Evolutionary conservation across 2,888 invertebrate genomes (phyloP), one percentile per base, ranked within the genome.

Genomic region (Hypena proboscidalis): DNA sequence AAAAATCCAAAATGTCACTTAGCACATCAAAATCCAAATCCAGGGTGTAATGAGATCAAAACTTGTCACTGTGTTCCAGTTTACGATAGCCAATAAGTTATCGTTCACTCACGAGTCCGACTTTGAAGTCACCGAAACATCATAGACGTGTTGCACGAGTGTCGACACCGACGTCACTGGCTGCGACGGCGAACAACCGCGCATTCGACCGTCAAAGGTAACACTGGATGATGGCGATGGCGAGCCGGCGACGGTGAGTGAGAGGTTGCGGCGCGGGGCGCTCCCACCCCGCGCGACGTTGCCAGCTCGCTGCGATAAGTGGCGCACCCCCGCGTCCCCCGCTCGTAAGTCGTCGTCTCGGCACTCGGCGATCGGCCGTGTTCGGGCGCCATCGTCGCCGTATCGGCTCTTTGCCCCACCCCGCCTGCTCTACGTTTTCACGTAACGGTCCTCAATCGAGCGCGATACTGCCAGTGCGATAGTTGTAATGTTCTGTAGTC

Each of bases 61-160:
- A 92, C 91, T 92, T 93, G 91, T 92, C 94, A 92, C 94, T 93
- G 92, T 93, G 93, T 91, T 93, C 93, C 93, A 93, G 91, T 92
- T 92, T 93, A 92, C 91, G 92, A 91, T 88, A 90, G 91, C 86
- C 90, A 87, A 80, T 78, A 88, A 90, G 74, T 85, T 90, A 84
- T 86, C 65, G 54, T 59, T 65, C 83, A 92, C 84, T 80, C 88
- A 86, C 87, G 80, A 83, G 77, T 85, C 78, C 80, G 81, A 87
- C 84, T 90, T 90, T 82, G 81, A 85, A 83, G 83, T 85, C 82
- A 87, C 83, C 87, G 86, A 85, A 85, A 86, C 85, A 90, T 88
- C 79, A 86, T 84, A 85, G 85, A 86, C 89, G 91, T 91, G 91
- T 89, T 88, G 82, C 83, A 82, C 91, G 91, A 88, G 82, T 82